Base-by-base conservation (phyloP, 35 echinoderm and acorn worm genomes). In the Heliocidaris erythrogramma region DNA sequence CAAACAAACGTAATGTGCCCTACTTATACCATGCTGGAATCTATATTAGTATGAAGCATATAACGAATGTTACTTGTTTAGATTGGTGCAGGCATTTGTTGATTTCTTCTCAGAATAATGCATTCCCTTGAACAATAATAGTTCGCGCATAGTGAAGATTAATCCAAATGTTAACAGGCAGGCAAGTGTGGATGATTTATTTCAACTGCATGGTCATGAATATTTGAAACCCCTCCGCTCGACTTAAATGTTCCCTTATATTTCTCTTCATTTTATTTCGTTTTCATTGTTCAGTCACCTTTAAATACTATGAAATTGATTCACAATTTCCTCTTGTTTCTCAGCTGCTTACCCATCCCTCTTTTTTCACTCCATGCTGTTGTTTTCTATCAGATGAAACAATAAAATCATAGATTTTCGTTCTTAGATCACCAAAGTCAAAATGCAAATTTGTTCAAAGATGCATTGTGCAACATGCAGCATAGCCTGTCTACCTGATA, bases 401-500 rank as follows among this genome's bases (percentile, higher is more conserved):
- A 2, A n/a, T 21, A 5, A 78, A 27, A 21, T 27, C 17, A 78
- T 29, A 78, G 4, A 27, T 78, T 0, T 78, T 78, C 21, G 27
- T n/a, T 78, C 65, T n/a, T 24, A 78, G 7, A 78, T 21, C 65
- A 78, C 27, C 21, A 21, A 78, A 78, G 27, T 78, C 65, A 78
- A 78, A n/a, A 78, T 78, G 65, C 65, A n/a, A 78, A 78, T 4
- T 27, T 78, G 2, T 7, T 78, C 35, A n/a, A 78, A 78, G 65
- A 89, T 89, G 87, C 87, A 32, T 42, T n/a, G 14, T 48, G 47
- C 87, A 17, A 6, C 87, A 48, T 89, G 87, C 87, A 47, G 87
- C 87, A 89, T 47, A 17, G 14, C 24, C 87, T 89, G 18, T 89
- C 31, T 89, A 89, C 87, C 87, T 89, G 31, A 89, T 48, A 31